phyloP scores from a whole-genome alignment of 2,888 invertebrate species.

The Drosophila anomelani region DNA sequence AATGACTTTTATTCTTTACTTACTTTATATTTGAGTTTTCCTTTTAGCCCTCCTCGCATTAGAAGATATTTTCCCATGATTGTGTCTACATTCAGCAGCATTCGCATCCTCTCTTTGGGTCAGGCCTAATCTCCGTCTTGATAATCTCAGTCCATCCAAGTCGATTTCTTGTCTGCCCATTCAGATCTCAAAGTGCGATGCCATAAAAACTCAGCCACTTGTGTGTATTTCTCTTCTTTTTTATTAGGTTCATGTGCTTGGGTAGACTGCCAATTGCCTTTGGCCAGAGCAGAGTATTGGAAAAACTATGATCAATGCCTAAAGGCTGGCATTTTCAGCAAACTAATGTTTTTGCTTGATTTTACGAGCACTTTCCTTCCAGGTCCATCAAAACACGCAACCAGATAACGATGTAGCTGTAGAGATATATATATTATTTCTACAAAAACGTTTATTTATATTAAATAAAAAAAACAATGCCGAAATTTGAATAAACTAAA shows the following conservation, averaged over 20 bases:
- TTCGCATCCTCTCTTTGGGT: constrained; percentile 36
- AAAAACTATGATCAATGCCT: constrained; percentile 22
- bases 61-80: constrained; percentile 71
- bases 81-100: constrained; percentile 59
- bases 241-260: constrained; percentile 20
- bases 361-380: constrained; percentile 7
- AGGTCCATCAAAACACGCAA: not conserved
- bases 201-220: constrained; percentile 44
- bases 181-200: constrained; percentile 35
- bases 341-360: not conserved
- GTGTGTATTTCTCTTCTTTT: constrained; percentile 15
- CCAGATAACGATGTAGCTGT: not conserved
- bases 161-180: constrained; percentile 34
- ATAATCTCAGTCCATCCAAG: constrained; percentile 54
- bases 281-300: constrained; percentile 18
- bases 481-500: not conserved
- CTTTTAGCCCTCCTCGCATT: constrained; percentile 50
- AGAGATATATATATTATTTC: not conserved
- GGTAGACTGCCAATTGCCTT: constrained; percentile 33
- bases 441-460: not conserved
- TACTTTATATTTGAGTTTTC: constrained; percentile 23
- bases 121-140: constrained; percentile 64
- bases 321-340: constrained; percentile 2
- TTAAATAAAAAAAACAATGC: not conserved
- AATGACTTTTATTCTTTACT: constrained; percentile 67